These are phyloP conservation scores for Piscicola geometra DNA, from an alignment of 2,888 invertebrate genomes.

Conservation along the genomic window DNA sequence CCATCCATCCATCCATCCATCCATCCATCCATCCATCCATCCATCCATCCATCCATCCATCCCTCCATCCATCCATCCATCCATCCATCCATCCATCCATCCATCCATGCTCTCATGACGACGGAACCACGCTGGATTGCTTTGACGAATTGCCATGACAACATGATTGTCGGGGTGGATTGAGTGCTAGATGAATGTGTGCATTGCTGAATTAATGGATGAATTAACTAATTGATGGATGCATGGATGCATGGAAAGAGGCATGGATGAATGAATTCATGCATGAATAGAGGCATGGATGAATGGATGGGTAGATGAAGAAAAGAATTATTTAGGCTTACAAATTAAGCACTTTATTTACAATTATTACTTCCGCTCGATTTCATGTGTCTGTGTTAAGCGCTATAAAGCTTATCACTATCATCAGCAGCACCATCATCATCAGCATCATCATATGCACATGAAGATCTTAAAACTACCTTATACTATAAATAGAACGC, in stretches of 20 bases:
- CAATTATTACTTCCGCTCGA: background rate
- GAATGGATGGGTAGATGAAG: background rate
- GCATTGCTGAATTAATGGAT: background rate
- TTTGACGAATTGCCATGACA: conserved; percentile 17
- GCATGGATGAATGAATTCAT: background rate
- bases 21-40: conserved; percentile 1
- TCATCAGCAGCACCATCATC: too few relatives aligned
- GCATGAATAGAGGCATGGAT: background rate
- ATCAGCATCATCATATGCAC: too few relatives aligned
- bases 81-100: conserved; percentile 1
- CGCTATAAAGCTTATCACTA: too few relatives aligned
- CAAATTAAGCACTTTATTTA: background rate
- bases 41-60: background rate
- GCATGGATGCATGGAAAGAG: background rate
- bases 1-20: background rate
- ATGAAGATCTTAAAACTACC: too few relatives aligned
- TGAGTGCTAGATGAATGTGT: background rate
- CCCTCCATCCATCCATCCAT: background rate
- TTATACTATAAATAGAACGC: too few relatives aligned
- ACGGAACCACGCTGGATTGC: background rate
- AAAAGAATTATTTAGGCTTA: background rate
- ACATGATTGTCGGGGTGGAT: background rate
- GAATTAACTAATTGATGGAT: background rate
- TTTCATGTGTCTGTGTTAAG: background rate
- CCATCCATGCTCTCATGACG: background rate